These are phyloP conservation scores for Panorpa germanica DNA, from an alignment of 2,888 invertebrate species.

Conservation along the genomic window DNA sequence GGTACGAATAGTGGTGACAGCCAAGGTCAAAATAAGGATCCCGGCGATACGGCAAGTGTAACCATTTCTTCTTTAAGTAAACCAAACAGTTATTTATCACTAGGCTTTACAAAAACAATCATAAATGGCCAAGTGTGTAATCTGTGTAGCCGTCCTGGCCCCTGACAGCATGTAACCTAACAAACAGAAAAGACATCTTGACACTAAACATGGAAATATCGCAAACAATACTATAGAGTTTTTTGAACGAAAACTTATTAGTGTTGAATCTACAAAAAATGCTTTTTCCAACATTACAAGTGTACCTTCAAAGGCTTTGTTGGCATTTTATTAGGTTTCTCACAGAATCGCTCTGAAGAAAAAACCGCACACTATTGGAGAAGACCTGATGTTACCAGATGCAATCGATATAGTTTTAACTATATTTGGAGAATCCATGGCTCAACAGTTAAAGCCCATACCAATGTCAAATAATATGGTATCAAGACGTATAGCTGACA, in stretches of 20 bases:
- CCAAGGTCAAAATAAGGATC: too few relatives aligned
- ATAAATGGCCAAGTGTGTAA: too few relatives aligned
- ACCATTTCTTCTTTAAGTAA: too few relatives aligned
- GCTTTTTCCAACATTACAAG: too few relatives aligned
- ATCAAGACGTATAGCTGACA: conserved; percentile 17
- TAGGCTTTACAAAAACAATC: too few relatives aligned
- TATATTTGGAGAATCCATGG: conserved; percentile 12
- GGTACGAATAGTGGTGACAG: too few relatives aligned
- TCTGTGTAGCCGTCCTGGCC: too few relatives aligned
- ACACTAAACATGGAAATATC: conserved; percentile 12
- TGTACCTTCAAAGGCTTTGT: conserved; percentile 10
- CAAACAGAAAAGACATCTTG: conserved; percentile 12
- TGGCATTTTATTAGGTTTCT: conserved; percentile 13
- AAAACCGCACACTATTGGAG: conserved; percentile 9
- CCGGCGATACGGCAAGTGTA: too few relatives aligned
- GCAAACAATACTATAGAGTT: conserved; percentile 11
- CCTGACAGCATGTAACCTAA: conserved; percentile 11
- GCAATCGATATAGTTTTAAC: conserved; percentile 12
- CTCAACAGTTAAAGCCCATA: conserved; percentile 13
- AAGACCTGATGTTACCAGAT: conserved; percentile 11
- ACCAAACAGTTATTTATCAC: too few relatives aligned
- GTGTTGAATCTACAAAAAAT: conserved; percentile 12
- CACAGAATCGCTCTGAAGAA: conserved; percentile 11
- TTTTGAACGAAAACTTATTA: conserved; percentile 12
- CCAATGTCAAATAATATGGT: conserved; percentile 18